These are phyloP conservation scores for Pelochelys cantorii DNA, from an alignment of 2,797 vertebrate species.

Conservation along the genomic window DNA sequence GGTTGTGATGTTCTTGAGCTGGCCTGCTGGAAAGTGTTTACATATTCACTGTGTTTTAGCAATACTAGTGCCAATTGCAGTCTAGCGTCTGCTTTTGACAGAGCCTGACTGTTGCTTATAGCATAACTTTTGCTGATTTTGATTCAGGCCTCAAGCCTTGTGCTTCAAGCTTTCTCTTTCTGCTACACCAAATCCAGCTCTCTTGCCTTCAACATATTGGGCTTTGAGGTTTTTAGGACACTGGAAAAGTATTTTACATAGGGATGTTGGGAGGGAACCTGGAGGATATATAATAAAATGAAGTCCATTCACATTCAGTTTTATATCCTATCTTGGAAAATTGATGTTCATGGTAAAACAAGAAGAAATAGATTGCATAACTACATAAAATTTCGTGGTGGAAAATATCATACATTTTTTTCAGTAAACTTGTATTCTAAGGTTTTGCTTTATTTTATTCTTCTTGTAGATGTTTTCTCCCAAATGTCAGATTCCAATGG, in stretches of 20 bases:
- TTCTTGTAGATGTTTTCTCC: conserved; percentile 92
- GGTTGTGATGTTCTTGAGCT: no score
- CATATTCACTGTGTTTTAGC: no score
- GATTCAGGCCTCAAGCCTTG: no score
- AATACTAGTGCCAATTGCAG: no score
- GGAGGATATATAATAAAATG: accelerated
- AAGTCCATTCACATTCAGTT: accelerated
- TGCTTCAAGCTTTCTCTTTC: no score
- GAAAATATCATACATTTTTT: neutral
- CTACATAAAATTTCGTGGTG: conserved; percentile 7
- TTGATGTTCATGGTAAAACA: neutral
- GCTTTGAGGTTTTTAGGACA: accelerated
- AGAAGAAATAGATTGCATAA: neutral
- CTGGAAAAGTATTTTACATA: neutral
- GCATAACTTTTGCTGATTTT: no score
- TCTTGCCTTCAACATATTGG: neutral
- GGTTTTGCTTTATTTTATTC: conserved; percentile 71
- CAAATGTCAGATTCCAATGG: conserved; percentile 95
- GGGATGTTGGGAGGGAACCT: accelerated
- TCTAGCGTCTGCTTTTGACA: no score
- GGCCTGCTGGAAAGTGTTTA: no score
- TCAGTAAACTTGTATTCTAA: neutral
- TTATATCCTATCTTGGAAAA: accelerated
- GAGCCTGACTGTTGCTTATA: no score
- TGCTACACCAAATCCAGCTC: neutral